Evolutionary conservation across 1,140 invertebrate species (phyloP), one percentile per base, ranked within the genome.

Genomic region (Triops cancriformis): DNA sequence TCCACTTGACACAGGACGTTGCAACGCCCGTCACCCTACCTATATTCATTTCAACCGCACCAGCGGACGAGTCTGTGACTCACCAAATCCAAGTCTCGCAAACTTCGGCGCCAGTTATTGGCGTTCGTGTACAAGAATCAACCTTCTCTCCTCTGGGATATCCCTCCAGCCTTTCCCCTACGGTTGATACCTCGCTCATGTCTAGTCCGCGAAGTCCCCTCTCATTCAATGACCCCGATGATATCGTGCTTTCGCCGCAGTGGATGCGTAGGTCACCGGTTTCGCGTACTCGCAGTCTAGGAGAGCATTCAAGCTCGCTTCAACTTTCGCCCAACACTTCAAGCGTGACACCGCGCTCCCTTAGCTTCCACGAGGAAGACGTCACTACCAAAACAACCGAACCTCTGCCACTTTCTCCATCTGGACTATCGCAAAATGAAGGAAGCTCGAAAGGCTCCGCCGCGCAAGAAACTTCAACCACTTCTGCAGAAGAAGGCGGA

Each of bases 181-280:
- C 79, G 75, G 76, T 78, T 73, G 74, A 79, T 28, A 79, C 80
- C 51, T 74, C 26, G 76, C 73, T 5, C 76, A 76, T 26, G 14
- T 76, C 76, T 31, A 31, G 74, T 6, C 75, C 80, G 1, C n/a
- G 75, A 0, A 80, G 79, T 28, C 80, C 76, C 11, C 72, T 72
- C 26, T 26, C 41, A 26, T 77, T 79, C n/a, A 28, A 78, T 73
- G 80, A 81, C 77, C 51, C 76, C 2, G 77, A 78, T 73, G 72
- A 75, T n/a, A 80, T 82, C 28, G 75, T 81, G 37, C 72, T 82
- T 4, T 78, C 78, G 23, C 81, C 81, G 12, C 80, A 82, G 37
- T 82, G 81, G 81, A 81, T 81, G 78, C 77, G 80, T 26, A 77
- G 79, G 45, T 75, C 79, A 28, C 41, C 77, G 45, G 77, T 80